These are phyloP conservation scores for Dendroctonus ponderosae DNA, from an alignment of 1,140 invertebrate species.

Conservation along the genomic window DNA sequence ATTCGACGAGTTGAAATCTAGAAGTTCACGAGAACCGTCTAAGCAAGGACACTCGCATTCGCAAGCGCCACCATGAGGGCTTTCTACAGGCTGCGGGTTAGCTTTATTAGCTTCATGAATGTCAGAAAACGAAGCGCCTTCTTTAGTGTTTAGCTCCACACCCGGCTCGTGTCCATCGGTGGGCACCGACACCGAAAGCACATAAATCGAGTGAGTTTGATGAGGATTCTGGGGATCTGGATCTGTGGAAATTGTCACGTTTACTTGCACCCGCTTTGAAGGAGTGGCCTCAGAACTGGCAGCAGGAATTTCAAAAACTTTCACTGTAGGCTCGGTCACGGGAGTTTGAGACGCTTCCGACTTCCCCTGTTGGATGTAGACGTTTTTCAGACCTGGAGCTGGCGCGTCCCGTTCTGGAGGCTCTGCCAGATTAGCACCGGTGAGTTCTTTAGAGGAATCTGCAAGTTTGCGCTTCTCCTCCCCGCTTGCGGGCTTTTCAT, in stretches of 20 bases:
- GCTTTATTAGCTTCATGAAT: constrained; percentile 8
- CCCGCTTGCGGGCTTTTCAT: constrained; percentile 50
- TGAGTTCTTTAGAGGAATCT: constrained; percentile 43
- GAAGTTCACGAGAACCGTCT: constrained; percentile 43
- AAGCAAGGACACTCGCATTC: constrained; percentile 68
- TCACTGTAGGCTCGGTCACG: constrained; percentile 37
- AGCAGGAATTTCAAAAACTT: constrained; percentile 44
- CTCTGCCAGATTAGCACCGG: constrained; percentile 36
- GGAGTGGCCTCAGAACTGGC: constrained; percentile 21
- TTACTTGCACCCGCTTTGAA: constrained; percentile 66
- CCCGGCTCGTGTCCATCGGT: constrained; percentile 59
- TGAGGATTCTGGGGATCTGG: constrained; percentile 54
- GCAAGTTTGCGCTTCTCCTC: constrained; percentile 42
- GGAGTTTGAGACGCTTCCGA: constrained; percentile 27
- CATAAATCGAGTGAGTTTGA: constrained; percentile 64
- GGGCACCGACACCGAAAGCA: constrained; percentile 70
- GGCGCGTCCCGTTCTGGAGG: constrained; percentile 12
- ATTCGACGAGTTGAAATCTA: constrained; percentile 36
- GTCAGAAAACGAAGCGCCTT: constrained; percentile 46
- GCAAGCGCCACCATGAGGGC: constrained; percentile 61
- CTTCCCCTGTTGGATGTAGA: constrained; percentile 32
- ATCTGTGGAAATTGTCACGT: constrained; percentile 71
- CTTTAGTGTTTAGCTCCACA: constrained; percentile 52
- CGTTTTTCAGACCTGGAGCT: constrained; percentile 20
- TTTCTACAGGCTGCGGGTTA: constrained; percentile 1